Evolutionary conservation across 30 jellyfish, hydroid and myxozoan species (phyloP).

Genomic region (Aurelia aurita): DNA sequence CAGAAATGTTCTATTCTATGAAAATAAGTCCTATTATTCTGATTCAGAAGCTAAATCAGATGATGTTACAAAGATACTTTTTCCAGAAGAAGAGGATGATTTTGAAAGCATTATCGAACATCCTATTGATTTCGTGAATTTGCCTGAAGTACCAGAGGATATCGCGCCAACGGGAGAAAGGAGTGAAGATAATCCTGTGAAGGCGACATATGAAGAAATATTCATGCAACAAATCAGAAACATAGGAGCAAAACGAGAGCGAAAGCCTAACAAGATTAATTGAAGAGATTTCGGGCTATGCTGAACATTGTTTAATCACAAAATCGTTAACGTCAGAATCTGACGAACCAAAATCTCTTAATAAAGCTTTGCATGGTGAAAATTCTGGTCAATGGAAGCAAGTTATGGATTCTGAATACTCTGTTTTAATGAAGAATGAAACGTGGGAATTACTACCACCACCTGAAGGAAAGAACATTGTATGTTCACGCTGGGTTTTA

Average conservation of each 20-base stretch:
- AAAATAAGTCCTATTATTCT: slow-evolving; percentile 51
- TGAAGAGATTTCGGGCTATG: slow-evolving; percentile 17
- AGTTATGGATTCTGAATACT: slow-evolving; percentile 49
- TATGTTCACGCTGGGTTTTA: slow-evolving; percentile 62
- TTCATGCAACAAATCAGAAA: slow-evolving; percentile 56
- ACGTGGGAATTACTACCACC: slow-evolving; percentile 57
- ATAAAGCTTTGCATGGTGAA: slow-evolving; percentile 30
- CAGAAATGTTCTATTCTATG: slow-evolving; percentile 61
- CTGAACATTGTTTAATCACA: slow-evolving; percentile 1
- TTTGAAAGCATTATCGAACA: slow-evolving; percentile 16
- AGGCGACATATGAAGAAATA: slow-evolving; percentile 45
- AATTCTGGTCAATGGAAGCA: slow-evolving; percentile 34
- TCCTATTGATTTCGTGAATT: neutral
- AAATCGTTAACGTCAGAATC: slow-evolving; percentile 33
- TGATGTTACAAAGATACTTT: neutral
- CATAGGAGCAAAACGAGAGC: slow-evolving; percentile 45
- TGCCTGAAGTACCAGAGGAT: slow-evolving; percentile 38
- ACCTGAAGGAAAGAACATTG: slow-evolving; percentile 37
- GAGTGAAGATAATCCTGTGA: slow-evolving; percentile 29
- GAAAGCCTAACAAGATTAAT: slow-evolving; percentile 37
- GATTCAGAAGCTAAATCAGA: slow-evolving; percentile 27
- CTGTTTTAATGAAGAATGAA: slow-evolving; percentile 51
- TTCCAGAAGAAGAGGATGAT: slow-evolving; percentile 35
- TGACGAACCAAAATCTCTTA: slow-evolving; percentile 38
- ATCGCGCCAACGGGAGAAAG: slow-evolving; percentile 61